These are phyloP conservation scores for Varanus komodoensis DNA, from an alignment of 2,113 vertebrate species.

Conservation along the genomic window DNA sequence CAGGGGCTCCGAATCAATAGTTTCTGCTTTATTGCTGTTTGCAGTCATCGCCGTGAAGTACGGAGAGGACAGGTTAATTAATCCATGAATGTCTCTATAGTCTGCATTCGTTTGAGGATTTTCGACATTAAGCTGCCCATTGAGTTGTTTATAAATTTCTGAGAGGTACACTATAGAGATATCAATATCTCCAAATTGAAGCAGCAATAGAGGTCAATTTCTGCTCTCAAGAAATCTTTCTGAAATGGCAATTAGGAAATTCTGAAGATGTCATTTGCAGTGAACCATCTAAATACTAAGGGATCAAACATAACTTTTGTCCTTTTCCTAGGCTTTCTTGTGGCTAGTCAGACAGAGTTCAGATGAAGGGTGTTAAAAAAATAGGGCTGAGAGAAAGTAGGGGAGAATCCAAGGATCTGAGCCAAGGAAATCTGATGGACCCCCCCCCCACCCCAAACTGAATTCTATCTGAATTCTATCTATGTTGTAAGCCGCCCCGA, in stretches of 20 bases:
- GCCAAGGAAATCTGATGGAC: too few species aligned
- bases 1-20: constrained; percentile 59
- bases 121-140: not conserved
- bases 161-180: constrained; percentile 3
- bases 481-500: too few species aligned
- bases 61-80: constrained; percentile 55
- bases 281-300: not conserved
- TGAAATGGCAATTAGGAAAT: constrained; percentile 28
- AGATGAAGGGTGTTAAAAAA: not conserved
- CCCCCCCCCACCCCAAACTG: too few species aligned
- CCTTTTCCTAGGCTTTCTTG: not conserved
- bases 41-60: constrained; percentile 36
- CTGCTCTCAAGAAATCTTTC: not conserved
- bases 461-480: too few species aligned
- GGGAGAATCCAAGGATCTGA: too few species aligned
- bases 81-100: constrained; percentile 40
- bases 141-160: constrained; percentile 46
- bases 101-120: constrained; percentile 56
- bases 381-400: too few species aligned
- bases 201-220: constrained; percentile 2
- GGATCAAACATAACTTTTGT: not conserved
- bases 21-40: constrained; percentile 49
- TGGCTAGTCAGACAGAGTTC: not conserved
- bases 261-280: not conserved
- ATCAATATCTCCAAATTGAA: constrained; percentile 43